Conservation (phyloP, 2,797 vertebrate genomes). For the Bufotes viridis region DNA sequence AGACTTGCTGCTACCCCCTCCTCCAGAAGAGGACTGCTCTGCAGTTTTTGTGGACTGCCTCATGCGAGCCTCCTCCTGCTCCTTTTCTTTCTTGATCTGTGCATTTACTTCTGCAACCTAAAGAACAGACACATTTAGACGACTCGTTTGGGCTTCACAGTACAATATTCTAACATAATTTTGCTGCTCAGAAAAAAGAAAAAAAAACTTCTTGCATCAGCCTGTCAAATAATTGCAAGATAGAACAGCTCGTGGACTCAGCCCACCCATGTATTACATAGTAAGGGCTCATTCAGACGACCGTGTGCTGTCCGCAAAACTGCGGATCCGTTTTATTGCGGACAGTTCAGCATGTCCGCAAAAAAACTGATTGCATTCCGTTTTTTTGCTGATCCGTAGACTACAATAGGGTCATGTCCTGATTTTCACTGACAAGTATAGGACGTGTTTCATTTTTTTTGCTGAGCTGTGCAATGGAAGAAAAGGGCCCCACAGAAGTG, state of each 20-base stretch:
- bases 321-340: no score
- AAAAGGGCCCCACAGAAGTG: no score
- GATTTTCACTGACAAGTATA: no score
- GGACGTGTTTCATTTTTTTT: no score
- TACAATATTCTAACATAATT: neutral
- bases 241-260: no score
- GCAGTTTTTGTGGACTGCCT: constrained; percentile 84
- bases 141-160: neutral
- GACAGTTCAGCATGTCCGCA: no score
- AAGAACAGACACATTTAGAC: neutral
- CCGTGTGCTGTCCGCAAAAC: no score
- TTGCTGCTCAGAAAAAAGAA: neutral
- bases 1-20: constrained; percentile 80
- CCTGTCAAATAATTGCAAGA: neutral
- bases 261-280: neutral
- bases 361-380: no score
- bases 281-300: no score
- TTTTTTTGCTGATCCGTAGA: no score
- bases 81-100: constrained; percentile 88
- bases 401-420: no score
- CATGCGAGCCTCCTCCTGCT: constrained; percentile 89
- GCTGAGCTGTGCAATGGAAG: no score
- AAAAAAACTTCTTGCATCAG: neutral
- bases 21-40: constrained; percentile 83
- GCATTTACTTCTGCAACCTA: constrained; percentile 93